A percentile compares a stretch with the other conserved stretches of the same genome.
Conservation (phyloP, 2,888 invertebrate species). For the Coenonympha arcania region DNA sequence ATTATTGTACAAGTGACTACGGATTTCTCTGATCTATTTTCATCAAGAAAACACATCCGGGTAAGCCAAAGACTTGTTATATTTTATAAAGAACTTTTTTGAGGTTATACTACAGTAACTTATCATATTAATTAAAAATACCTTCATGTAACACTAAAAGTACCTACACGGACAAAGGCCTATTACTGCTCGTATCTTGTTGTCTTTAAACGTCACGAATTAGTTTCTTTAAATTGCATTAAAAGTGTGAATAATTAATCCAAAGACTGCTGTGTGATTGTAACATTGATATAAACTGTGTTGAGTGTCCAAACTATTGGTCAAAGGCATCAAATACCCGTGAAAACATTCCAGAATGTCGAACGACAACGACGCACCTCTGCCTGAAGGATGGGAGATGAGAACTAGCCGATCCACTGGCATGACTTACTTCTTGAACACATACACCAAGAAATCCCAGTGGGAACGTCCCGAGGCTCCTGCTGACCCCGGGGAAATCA, state of each 20-base stretch:
- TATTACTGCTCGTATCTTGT: neutral
- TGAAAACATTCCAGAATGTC: slow-evolving; percentile 60
- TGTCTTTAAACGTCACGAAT: no score
- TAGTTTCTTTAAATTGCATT: no score
- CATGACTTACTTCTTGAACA: slow-evolving; percentile 94
- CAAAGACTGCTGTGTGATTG: neutral
- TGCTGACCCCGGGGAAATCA: slow-evolving; percentile 82
- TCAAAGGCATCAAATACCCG: slow-evolving; percentile 21
- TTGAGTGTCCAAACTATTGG: slow-evolving; percentile 1
- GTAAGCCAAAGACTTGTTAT: no score
- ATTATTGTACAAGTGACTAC: no score
- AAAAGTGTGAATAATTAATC: no score
- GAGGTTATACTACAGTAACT: no score
- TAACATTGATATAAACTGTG: neutral
- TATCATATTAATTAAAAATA: no score
- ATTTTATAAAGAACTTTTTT: no score
- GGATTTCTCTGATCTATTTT: no score
- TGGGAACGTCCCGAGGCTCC: slow-evolving; percentile 95
- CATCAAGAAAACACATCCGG: no score
- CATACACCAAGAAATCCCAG: slow-evolving; percentile 96
- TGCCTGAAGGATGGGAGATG: slow-evolving; percentile 96
- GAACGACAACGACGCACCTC: slow-evolving; percentile 62
- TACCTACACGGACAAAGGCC: neutral
- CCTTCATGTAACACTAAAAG: no score
- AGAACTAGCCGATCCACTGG: slow-evolving; percentile 89